phyloP scores from a whole-genome alignment of 1,140 invertebrate genomes.

The Brachionus sp. region DNA sequence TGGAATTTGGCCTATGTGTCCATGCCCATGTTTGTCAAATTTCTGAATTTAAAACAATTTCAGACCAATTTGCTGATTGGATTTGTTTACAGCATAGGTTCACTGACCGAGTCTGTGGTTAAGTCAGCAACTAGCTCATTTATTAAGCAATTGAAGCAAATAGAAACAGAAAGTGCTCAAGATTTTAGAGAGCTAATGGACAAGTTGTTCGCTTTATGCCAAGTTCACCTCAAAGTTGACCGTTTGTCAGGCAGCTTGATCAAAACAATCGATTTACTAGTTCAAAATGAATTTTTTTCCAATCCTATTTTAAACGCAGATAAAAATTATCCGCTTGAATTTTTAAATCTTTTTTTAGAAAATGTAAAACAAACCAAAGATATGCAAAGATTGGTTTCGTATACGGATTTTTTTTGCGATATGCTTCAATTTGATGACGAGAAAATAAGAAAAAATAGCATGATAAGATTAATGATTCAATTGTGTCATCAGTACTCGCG shows the following conservation, averaged over 20 bases:
- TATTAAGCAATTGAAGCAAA: slow-evolving; percentile 3
- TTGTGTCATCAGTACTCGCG: slow-evolving; percentile 29
- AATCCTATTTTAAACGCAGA: not conserved
- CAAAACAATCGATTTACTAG: slow-evolving; percentile 32
- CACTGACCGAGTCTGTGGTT: slow-evolving; percentile 30
- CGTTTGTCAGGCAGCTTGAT: slow-evolving; percentile 14
- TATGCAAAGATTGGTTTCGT: slow-evolving; percentile 8
- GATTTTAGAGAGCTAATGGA: not conserved
- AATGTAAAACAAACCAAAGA: slow-evolving; percentile 20
- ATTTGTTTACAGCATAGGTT: slow-evolving; percentile 32
- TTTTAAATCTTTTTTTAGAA: slow-evolving; percentile 6
- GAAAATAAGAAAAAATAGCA: not conserved
- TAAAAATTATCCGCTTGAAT: slow-evolving; percentile 6
- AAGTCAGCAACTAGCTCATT: slow-evolving; percentile 11
- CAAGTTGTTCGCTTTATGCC: not conserved
- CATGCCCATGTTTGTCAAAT: slow-evolving; percentile 21
- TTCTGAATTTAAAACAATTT: not conserved
- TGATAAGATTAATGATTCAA: slow-evolving; percentile 19
- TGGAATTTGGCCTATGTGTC: slow-evolving; percentile 30
- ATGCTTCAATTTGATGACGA: slow-evolving; percentile 41
- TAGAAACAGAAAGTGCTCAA: not conserved
- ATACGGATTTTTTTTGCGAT: slow-evolving; percentile 37
- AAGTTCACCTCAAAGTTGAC: not conserved
- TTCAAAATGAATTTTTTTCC: slow-evolving; percentile 31
- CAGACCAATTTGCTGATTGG: slow-evolving; percentile 11